Conservation (phyloP, 2,113 vertebrate species). For the Todiramphus saurophagus region DNA sequence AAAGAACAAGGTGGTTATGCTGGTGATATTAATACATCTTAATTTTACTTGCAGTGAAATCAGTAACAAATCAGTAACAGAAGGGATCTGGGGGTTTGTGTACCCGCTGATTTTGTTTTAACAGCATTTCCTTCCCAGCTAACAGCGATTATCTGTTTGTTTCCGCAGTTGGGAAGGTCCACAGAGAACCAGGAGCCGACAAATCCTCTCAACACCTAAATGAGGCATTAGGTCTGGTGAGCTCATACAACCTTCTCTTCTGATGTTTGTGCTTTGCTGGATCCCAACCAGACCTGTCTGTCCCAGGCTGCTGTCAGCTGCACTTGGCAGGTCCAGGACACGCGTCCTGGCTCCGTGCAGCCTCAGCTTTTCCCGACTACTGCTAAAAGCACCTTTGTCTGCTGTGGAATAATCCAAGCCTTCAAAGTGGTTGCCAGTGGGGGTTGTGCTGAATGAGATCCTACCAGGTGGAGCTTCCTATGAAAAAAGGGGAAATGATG, state of each 20-base stretch:
- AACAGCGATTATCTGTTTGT: not conserved
- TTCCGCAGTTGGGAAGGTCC: not conserved
- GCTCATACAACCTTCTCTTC: not conserved
- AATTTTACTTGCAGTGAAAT: not conserved
- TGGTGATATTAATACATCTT: not conserved
- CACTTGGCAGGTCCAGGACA: not conserved
- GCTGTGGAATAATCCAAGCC: not conserved
- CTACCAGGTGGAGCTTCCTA: not conserved
- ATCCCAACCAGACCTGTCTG: not conserved
- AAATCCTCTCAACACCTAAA: conserved; percentile 3
- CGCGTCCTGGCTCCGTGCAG: not conserved
- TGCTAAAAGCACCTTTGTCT: not conserved
- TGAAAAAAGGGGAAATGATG: not conserved
- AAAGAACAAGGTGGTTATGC: not conserved
- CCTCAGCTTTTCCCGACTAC: not conserved
- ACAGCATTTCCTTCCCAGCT: not conserved
- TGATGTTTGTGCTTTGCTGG: not conserved
- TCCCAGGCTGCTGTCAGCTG: not conserved
- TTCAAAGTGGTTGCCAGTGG: not conserved
- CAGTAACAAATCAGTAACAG: not conserved
- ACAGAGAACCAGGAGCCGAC: not conserved
- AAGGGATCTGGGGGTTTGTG: not conserved
- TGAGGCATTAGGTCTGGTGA: conserved; percentile 31
- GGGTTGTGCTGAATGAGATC: not conserved
- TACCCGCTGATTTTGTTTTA: not conserved